Conservation (phyloP, 2,113 vertebrate genomes). For the Pantherophis guttatus region DNA sequence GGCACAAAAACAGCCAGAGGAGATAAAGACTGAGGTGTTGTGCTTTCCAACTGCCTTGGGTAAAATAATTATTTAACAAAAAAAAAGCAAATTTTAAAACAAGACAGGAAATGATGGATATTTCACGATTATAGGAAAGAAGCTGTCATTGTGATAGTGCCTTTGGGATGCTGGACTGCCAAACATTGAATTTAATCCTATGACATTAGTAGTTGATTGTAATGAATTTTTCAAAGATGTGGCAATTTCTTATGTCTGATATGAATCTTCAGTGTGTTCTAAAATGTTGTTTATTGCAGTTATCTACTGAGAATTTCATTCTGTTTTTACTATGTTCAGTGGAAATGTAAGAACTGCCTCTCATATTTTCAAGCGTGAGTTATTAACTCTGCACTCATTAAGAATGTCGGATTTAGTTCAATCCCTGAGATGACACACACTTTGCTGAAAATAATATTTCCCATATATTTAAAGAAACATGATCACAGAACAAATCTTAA, state of each 20-base stretch:
- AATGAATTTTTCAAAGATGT: background rate
- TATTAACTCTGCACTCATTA: slow-evolving; percentile 38
- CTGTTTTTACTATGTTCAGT: background rate
- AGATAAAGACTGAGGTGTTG: background rate
- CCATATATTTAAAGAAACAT: slow-evolving; percentile 8
- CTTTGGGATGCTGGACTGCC: background rate
- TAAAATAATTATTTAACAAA: background rate
- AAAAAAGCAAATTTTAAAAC: background rate
- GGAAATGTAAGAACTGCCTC: background rate
- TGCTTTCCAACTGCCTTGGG: background rate
- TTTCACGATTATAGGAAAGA: background rate
- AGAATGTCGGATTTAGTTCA: slow-evolving; percentile 28
- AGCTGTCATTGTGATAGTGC: background rate
- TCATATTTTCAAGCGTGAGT: slow-evolving; percentile 31
- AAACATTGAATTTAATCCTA: background rate
- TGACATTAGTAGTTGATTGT: background rate
- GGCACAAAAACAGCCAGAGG: background rate
- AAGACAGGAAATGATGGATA: background rate
- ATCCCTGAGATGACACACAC: background rate
- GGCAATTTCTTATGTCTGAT: background rate
- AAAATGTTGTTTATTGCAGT: background rate
- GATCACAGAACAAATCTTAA: background rate
- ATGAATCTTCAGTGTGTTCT: slow-evolving; percentile 5
- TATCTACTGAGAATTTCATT: background rate
- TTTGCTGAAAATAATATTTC: background rate